Conservation (phyloP, 2,113 vertebrate genomes). For the Leiothrix lutea region DNA sequence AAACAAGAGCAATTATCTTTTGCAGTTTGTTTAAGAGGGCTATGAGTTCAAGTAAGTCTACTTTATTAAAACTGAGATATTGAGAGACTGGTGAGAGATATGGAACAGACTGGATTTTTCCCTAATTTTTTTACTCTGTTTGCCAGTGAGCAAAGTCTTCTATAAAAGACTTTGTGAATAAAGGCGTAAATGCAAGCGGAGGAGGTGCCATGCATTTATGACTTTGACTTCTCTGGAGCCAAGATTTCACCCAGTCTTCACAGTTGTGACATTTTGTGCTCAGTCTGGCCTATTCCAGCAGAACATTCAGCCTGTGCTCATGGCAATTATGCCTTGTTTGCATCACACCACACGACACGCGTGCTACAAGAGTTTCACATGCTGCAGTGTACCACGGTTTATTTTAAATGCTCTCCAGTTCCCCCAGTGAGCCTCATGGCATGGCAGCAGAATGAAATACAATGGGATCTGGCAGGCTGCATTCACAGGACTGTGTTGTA, state of each 20-base stretch:
- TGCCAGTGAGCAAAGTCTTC: background rate
- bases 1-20: background rate
- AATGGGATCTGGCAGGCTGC: background rate
- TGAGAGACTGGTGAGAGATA: background rate
- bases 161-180: background rate
- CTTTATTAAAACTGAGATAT: background rate
- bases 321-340: constrained; percentile 1
- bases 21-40: background rate
- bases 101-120: background rate
- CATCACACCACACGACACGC: background rate
- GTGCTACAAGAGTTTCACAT: background rate
- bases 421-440: background rate
- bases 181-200: background rate
- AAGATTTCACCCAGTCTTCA: constrained; percentile 8
- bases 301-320: background rate
- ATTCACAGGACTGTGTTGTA: background rate
- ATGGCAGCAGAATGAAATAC: background rate
- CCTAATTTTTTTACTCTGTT: background rate
- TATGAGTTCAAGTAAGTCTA: background rate
- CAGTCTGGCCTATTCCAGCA: background rate
- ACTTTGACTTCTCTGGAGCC: background rate
- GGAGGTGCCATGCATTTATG: background rate
- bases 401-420: background rate
- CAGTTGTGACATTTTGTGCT: constrained; percentile 5
- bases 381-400: background rate